Evolutionary conservation across 23 tunicate genomes (phyloP).

Genomic region (Ciona savignyi): DNA sequence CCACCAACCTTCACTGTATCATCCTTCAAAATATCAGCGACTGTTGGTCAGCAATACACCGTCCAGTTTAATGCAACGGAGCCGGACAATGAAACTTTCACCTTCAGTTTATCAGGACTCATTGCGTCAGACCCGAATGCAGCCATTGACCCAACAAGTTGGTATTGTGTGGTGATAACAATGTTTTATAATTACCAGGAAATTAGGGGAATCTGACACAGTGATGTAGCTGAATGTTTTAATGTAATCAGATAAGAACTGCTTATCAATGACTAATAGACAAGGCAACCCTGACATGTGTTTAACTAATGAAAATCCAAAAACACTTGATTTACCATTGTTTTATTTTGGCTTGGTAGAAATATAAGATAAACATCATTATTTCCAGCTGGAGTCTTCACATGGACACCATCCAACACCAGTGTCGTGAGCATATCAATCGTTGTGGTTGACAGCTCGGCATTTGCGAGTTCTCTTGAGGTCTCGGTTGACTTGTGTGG

Average conservation of each 20-base stretch:
- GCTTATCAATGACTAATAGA: no score
- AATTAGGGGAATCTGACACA: no score
- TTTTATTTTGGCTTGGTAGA: no score
- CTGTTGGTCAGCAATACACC: slow-evolving; percentile 20
- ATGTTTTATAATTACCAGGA: no score
- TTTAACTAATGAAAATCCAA: no score
- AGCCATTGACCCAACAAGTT: slow-evolving; percentile 29
- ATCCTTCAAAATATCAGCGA: slow-evolving; percentile 3
- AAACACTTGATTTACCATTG: no score
- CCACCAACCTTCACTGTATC: slow-evolving; percentile 20
- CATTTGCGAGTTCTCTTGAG: background rate
- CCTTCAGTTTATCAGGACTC: slow-evolving; percentile 14
- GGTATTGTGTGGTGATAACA: no score
- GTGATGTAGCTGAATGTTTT: no score
- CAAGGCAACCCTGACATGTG: no score
- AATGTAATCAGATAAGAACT: no score
- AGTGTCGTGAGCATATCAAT: slow-evolving; percentile 6
- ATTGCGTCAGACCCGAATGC: slow-evolving; percentile 18
- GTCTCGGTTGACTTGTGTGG: background rate
- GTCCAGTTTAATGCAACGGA: slow-evolving; percentile 44
- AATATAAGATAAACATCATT: no score
- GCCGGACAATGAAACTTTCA: slow-evolving; percentile 20
- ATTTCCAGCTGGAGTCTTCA: slow-evolving; percentile 51
- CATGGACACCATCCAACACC: slow-evolving; percentile 54
- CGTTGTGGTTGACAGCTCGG: background rate